Conservation (phyloP, 1,140 invertebrate species). For the Leptinotarsa lineolata region DNA sequence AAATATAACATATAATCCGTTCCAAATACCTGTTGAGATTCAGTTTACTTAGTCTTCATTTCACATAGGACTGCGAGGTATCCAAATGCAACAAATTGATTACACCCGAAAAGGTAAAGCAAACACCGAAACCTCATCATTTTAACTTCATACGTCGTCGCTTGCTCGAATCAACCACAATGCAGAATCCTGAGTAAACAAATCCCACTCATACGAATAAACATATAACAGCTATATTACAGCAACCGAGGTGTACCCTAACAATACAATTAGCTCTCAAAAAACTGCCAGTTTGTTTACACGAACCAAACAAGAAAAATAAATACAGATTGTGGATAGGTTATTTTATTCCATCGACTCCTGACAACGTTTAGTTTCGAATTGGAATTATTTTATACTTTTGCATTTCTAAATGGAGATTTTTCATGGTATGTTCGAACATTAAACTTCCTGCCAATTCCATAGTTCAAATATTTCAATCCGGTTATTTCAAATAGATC, state of each 20-base stretch:
- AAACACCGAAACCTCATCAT: neutral
- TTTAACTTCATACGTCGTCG: neutral
- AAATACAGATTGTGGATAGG: neutral
- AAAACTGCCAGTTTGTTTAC: neutral
- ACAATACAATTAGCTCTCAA: neutral
- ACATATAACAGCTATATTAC: slow-evolving; percentile 3
- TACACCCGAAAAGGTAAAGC: neutral
- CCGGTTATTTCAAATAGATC: no score
- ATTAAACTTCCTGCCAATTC: no score
- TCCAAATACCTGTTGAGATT: neutral
- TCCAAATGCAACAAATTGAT: neutral
- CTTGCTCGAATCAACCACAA: neutral
- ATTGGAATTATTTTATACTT: no score
- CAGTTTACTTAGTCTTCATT: neutral
- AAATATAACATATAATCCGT: no score
- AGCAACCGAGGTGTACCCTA: neutral
- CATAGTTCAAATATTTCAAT: no score
- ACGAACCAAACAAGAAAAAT: neutral
- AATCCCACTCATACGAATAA: neutral
- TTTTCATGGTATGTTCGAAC: no score
- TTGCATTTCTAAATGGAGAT: no score
- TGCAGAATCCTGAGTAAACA: neutral
- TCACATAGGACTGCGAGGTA: neutral
- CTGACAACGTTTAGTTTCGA: no score
- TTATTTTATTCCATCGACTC: no score